Conservation (phyloP, 2,113 vertebrate species). For the Nansenia antarctica region DNA sequence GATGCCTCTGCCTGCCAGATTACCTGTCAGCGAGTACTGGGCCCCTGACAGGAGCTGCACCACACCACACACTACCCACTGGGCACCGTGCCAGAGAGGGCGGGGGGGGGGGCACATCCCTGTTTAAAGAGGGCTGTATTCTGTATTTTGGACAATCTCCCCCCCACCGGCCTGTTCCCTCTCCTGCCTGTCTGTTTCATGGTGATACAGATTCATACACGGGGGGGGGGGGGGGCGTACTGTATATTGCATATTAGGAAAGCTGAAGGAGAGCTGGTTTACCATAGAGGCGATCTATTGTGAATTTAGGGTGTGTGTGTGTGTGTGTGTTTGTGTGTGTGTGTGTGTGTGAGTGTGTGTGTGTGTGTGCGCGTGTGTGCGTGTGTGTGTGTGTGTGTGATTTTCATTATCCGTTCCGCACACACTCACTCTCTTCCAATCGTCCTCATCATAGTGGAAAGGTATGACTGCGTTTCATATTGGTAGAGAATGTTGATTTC, state of each 20-base stretch:
- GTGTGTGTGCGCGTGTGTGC: conserved; percentile 18
- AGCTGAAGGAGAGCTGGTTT: conserved; percentile 3
- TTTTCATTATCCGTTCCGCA: not conserved
- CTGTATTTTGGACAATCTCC: no score
- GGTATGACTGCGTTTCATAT: conserved; percentile 3
- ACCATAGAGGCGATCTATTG: not conserved
- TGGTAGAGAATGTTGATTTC: conserved; percentile 32
- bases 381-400: conserved; percentile 8
- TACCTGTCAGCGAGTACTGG: conserved; percentile 75
- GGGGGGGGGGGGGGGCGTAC: conserved; percentile 9
- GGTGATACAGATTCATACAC: not conserved
- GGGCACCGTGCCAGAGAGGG: conserved; percentile 53
- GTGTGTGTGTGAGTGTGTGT: conserved; percentile 26
- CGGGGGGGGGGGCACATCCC: conserved; percentile 54
- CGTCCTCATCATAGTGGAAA: conserved; percentile 13
- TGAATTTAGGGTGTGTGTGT: not conserved
- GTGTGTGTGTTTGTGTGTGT: conserved; percentile 16
- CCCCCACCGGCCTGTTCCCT: not conserved
- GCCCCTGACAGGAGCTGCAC: conserved; percentile 41
- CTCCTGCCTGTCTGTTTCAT: not conserved
- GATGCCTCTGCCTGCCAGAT: conserved; percentile 69
- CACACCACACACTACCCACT: conserved; percentile 46
- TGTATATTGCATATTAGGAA: not conserved
- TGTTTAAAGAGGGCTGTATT: conserved; percentile 36
- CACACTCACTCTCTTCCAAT: not conserved